Evolutionary conservation across 2,888 invertebrate genomes (phyloP), one percentile per base, ranked within the genome.

Genomic region (Acanthopleura granulata): DNA sequence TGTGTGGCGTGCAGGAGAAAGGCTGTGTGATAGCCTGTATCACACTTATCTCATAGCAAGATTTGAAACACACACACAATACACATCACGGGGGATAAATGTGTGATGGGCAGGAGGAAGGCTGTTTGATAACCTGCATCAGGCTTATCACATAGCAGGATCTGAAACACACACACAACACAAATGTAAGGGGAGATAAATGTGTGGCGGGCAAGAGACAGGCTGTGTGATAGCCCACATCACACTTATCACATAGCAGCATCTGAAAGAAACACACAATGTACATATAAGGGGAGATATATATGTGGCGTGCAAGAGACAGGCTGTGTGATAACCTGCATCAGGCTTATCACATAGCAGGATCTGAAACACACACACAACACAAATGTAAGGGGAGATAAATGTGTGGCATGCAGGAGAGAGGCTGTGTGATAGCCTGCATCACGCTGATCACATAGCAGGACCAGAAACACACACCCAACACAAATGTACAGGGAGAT

Each of bases 171-270:
- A 15, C 15, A 49, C n/a, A 74, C 27, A 16, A 25, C n/a, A 69
- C n/a, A 27, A 6, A 49, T 16, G 16, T n/a, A n/a, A n/a, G 18
- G 16, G n/a, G n/a, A n/a, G n/a, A n/a, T n/a, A n/a, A n/a, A n/a
- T n/a, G n/a, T n/a, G n/a, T n/a, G 77, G 97, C 94, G 0, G 99
- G 99, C 78, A 95, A 94, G 61, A 99, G 93, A 88, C 99, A 99
- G 66, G 96, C 96, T 78, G 97, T 98, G 92, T 99, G 99, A 94
- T 97, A 98, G n/a, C 98, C 98, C 79, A 90, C 90, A 91, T 99
- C 98, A 91, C 99, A 99, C 81, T 93, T 93, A 92, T 99, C 99
- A n/a, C n/a, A n/a, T n/a, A n/a, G n/a, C n/a, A n/a, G n/a, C n/a
- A 99, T 97, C 97, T 92, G 82, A 27, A 87, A 70, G 15, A 62